Base-by-base conservation (phyloP, 2,113 vertebrate species). In the Hiodon tergisus region DNA sequence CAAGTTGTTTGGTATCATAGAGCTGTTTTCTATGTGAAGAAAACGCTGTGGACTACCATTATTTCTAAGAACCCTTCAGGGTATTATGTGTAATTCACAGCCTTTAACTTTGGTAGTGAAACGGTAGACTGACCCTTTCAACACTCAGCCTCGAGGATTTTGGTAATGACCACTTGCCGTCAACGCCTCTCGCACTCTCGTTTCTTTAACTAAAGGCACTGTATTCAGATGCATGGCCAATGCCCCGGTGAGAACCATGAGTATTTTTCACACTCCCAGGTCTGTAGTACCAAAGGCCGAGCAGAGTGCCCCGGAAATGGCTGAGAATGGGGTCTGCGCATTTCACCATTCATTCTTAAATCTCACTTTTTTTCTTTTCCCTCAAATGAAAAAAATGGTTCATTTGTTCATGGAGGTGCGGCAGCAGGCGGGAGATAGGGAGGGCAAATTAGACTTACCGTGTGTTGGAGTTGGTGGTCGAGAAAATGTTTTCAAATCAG, bases 401-500 rank as follows among this genome's bases (percentile, higher is more conserved):
- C n/a, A n/a, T n/a, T n/a, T n/a, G n/a, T n/a, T n/a, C n/a, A n/a
- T n/a, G 70, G 68, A 81, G 79, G 73, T 75, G 78, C 17, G 77
- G 68, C 51, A 47, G 6, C 52, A 10, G 72, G 76, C 76, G 62
- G 77, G 76, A 74, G 17, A 48, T 74, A 9, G 65, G 78, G 75
- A 66, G 83, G 83, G 84, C 82, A 83, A 79, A 85, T 73, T 77
- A 78, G 79, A 79, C 66, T 67, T 61, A 77, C 70, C 77, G 76
- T 80, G 68, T 63, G 78, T 57, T 80, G 79, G 58, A 79, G 62
- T 78, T 79, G 74, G 76, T 76, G 81, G 77, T 79, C 59, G 73
- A 88, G 80, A 86, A 77, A 78, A 84, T 77, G 75, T 84, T 78
- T 50, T 85, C 84, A 74, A 54, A 53, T 71, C 71, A 83, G 46